phyloP scores from a whole-genome alignment of 2,888 invertebrate species.

The Hirtodrosophila alboralis region DNA sequence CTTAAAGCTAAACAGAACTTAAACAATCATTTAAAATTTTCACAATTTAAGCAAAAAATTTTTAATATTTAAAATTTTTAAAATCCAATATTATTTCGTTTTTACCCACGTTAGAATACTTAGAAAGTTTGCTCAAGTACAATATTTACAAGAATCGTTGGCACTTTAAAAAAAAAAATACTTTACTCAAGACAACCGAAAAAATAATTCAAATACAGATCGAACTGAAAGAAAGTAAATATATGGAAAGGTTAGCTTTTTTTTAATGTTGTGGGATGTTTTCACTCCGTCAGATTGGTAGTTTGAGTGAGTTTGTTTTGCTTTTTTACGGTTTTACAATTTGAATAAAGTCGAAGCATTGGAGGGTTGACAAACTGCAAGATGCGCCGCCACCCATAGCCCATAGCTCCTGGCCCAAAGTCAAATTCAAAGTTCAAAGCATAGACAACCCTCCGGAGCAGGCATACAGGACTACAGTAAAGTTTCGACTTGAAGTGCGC shows the following conservation, averaged over 20 bases:
- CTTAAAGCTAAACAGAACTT: too few relatives aligned
- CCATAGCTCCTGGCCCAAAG: too few relatives aligned
- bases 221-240: conserved; percentile 69
- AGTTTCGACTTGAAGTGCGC: conserved; percentile 64
- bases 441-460: conserved; percentile 41
- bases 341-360: conserved; percentile 34
- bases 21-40: too few relatives aligned
- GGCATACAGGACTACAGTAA: conserved; percentile 27
- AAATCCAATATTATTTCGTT: background rate
- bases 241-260: conserved; percentile 37
- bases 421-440: conserved; percentile 61
- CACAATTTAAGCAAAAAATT: too few relatives aligned
- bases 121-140: conserved; percentile 35
- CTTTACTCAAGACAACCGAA: conserved; percentile 40
- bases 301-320: conserved; percentile 49
- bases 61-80: conserved; percentile 1
- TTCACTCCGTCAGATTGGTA: conserved; percentile 17
- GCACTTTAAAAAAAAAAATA: conserved; percentile 63
- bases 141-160: conserved; percentile 60
- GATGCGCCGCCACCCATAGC: conserved; percentile 52
- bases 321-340: conserved; percentile 55
- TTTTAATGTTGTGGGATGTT: conserved; percentile 6
- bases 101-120: conserved; percentile 1
- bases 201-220: conserved; percentile 62
- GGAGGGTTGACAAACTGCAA: conserved; percentile 69